Conservation (phyloP, 2,113 vertebrate genomes). For the Corydoras sp. region DNA sequence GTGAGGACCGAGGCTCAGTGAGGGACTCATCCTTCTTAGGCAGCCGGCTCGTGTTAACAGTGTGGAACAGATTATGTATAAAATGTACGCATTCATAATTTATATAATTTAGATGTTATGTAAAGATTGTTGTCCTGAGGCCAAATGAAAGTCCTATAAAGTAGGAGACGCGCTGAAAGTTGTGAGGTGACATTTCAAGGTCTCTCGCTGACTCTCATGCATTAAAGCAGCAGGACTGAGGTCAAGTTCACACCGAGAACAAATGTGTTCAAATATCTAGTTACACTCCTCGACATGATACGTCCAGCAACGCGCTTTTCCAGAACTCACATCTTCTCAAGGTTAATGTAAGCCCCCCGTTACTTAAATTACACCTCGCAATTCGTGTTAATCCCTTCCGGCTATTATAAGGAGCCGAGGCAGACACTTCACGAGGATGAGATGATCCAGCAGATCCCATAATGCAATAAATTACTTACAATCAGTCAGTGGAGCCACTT, state of each 20-base stretch:
- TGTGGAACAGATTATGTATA: no score
- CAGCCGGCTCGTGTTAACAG: no score
- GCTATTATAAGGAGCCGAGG: neutral
- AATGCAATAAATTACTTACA: neutral
- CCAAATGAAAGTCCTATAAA: neutral
- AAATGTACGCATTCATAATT: neutral
- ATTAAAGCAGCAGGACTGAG: neutral
- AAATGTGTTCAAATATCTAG: neutral
- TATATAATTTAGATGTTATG: no score
- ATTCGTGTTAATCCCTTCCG: slow-evolving; percentile 28
- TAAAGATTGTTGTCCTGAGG: no score
- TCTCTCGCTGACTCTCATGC: neutral
- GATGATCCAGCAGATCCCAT: no score
- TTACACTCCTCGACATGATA: neutral
- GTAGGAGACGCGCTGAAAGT: neutral
- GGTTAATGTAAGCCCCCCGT: slow-evolving; percentile 41
- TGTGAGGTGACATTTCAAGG: slow-evolving; percentile 7
- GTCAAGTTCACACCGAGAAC: neutral
- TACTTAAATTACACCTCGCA: slow-evolving; percentile 26
- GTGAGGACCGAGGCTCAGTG: no score
- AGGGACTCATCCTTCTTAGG: no score
- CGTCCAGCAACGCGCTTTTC: neutral
- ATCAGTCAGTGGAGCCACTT: neutral
- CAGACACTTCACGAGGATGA: no score
- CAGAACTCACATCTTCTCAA: slow-evolving; percentile 39